Evolutionary conservation across 2,113 vertebrate genomes (phyloP).

Genomic region (Aldabrachelys gigantea): DNA sequence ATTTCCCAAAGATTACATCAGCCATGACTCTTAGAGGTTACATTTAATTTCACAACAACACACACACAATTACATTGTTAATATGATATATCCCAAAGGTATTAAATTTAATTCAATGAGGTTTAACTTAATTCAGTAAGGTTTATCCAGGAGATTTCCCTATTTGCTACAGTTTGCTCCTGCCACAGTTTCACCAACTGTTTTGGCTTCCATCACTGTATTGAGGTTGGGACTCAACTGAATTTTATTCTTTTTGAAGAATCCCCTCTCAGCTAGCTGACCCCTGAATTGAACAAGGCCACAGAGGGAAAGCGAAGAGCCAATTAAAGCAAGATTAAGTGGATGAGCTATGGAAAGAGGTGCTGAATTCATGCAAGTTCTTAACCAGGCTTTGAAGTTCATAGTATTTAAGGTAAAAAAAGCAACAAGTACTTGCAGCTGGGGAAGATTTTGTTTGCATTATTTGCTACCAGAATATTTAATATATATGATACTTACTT

Average conservation of each 20-base stretch:
- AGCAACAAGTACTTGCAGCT: background rate
- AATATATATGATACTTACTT: conserved; percentile 14
- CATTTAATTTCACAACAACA: background rate
- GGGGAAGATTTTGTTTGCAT: too few relatives aligned
- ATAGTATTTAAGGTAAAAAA: background rate
- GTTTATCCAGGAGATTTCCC: background rate
- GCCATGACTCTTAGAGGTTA: background rate
- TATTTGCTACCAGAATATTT: background rate
- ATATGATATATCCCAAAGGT: background rate
- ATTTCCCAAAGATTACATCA: background rate
- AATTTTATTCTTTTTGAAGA: conserved; percentile 16
- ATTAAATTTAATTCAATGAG: background rate
- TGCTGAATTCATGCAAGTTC: background rate
- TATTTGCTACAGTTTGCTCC: background rate
- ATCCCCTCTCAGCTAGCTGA: conserved; percentile 36
- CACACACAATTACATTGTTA: background rate
- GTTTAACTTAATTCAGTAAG: background rate
- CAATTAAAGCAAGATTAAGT: background rate
- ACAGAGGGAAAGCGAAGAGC: background rate
- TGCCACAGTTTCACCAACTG: background rate
- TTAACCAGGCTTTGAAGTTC: background rate
- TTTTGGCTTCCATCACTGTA: background rate
- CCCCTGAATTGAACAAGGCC: background rate
- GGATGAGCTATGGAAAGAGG: background rate
- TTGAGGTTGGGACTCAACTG: conserved; percentile 2